phyloP scores from a whole-genome alignment of 2,888 invertebrate species.

The Toxonevra muliebris region DNA sequence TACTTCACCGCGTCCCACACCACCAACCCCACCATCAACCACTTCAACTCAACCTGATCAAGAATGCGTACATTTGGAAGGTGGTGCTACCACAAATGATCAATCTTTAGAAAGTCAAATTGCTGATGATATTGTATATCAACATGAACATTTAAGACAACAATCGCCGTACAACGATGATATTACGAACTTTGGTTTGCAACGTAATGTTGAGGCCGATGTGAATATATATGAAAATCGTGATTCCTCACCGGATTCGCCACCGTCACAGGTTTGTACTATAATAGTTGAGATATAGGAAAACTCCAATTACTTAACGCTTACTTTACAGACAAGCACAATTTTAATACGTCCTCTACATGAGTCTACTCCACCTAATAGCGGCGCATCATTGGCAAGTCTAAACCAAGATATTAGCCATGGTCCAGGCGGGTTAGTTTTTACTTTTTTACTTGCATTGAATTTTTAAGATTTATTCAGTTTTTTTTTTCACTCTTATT shows the following conservation, averaged over 20 bases:
- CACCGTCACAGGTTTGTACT: conserved; percentile 61
- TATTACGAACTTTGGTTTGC: conserved; percentile 45
- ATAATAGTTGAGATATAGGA: background rate
- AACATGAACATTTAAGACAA: conserved; percentile 44
- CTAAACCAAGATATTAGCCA: conserved; percentile 53
- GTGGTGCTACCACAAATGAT: conserved; percentile 53
- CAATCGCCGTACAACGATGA: conserved; percentile 46
- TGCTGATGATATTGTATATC: conserved; percentile 60
- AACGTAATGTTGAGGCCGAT: conserved; percentile 52
- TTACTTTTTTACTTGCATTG: background rate
- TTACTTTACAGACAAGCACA: conserved; percentile 57
- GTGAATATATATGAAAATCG: conserved; percentile 56
- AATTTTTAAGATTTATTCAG: no score
- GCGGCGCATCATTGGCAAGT: conserved; percentile 60
- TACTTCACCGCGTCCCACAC: conserved; percentile 72
- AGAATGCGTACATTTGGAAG: conserved; percentile 48
- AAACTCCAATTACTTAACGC: background rate
- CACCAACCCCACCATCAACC: conserved; percentile 66
- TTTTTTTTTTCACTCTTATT: background rate
- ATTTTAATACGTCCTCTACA: conserved; percentile 62
- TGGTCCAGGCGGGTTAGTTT: conserved; percentile 48
- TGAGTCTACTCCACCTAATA: conserved; percentile 61
- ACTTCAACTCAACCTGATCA: conserved; percentile 64
- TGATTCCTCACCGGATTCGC: conserved; percentile 64
- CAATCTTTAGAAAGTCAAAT: conserved; percentile 61